phyloP scores from a whole-genome alignment of 2,797 vertebrate species.

The Sebastes elongatus region DNA sequence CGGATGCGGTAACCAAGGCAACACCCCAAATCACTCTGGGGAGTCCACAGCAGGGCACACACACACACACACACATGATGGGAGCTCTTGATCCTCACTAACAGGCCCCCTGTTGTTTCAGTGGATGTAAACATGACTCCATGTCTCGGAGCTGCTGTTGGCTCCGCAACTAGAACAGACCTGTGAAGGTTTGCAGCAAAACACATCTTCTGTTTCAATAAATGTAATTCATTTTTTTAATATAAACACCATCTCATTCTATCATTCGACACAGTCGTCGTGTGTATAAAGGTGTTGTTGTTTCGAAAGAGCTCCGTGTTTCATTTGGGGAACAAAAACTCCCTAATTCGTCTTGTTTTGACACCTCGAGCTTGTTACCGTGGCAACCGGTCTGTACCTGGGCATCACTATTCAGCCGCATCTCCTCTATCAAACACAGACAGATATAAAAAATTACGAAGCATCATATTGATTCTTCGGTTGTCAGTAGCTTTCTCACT shows the following conservation, averaged over 20 bases:
- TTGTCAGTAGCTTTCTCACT: background rate
- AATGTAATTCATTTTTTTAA: background rate
- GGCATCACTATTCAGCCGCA: slow-evolving; percentile 1
- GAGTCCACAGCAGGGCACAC: slow-evolving; percentile 23
- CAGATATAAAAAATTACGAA: background rate
- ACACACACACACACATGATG: background rate
- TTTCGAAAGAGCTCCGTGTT: background rate
- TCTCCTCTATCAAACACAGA: slow-evolving; percentile 14
- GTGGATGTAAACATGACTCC: slow-evolving; percentile 7
- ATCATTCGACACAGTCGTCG: background rate
- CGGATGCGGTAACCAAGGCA: slow-evolving; percentile 68
- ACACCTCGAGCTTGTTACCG: slow-evolving; percentile 45
- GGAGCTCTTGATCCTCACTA: background rate
- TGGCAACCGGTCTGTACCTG: slow-evolving; percentile 55
- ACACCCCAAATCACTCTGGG: slow-evolving; percentile 42
- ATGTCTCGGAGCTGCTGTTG: background rate
- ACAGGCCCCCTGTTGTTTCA: slow-evolving; percentile 10
- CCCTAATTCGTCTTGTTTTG: slow-evolving; percentile 29
- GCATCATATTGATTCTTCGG: background rate
- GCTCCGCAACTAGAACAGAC: background rate
- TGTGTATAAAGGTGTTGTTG: background rate
- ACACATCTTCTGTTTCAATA: background rate
- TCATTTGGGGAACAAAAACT: background rate
- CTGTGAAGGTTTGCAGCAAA: background rate
- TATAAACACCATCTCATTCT: background rate